These are phyloP conservation scores for Eilema caniola DNA, from an alignment of 2,888 invertebrate genomes.

Conservation along the genomic window DNA sequence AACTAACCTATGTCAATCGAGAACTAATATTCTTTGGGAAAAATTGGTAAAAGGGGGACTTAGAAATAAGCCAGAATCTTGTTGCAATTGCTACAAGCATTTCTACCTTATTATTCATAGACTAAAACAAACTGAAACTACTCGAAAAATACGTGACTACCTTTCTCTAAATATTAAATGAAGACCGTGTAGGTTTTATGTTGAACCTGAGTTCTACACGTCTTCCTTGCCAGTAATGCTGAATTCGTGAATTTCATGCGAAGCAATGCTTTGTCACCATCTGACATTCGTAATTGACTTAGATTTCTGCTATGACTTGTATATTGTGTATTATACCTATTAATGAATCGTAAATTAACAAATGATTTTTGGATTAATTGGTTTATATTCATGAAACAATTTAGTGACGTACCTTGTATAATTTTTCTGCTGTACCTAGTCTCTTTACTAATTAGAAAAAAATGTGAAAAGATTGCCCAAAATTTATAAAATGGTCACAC, in stretches of 20 bases:
- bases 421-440: too few relatives aligned
- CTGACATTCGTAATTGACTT: background rate
- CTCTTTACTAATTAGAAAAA: too few relatives aligned
- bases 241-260: slow-evolving; percentile 12
- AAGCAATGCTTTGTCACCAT: background rate
- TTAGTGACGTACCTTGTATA: background rate
- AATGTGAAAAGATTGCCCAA: too few relatives aligned
- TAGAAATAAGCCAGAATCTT: slow-evolving; percentile 49
- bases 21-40: too few relatives aligned
- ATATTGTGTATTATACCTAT: too few relatives aligned
- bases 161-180: slow-evolving; percentile 77
- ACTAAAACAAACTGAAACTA: slow-evolving; percentile 76
- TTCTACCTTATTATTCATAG: slow-evolving; percentile 80
- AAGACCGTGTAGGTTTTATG: slow-evolving; percentile 60
- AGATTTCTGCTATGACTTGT: background rate
- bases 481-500: too few relatives aligned
- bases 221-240: slow-evolving; percentile 33
- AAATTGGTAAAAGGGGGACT: too few relatives aligned
- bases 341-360: too few relatives aligned
- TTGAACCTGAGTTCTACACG: slow-evolving; percentile 49
- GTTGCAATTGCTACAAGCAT: slow-evolving; percentile 74
- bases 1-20: slow-evolving; percentile 54
- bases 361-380: background rate
- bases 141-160: slow-evolving; percentile 83
- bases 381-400: background rate